Base-by-base conservation (phyloP, 1,140 invertebrate species). In the Bombyx mandarina region DNA sequence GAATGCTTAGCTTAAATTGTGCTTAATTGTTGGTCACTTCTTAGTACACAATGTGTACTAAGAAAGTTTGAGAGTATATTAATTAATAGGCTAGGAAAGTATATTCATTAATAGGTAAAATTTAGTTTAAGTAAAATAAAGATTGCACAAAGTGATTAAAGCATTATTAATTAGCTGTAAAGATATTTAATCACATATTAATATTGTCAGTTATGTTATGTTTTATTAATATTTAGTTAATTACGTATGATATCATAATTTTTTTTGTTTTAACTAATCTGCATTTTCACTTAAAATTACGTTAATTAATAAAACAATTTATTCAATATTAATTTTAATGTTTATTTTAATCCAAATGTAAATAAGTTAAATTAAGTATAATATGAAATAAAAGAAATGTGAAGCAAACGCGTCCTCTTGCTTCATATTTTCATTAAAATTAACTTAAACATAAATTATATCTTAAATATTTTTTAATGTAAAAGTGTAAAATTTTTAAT, bases 401-500 rank as follows among this genome's bases (percentile, higher is more conserved):
- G 71, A 62, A 73, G 70, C 78, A 85, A 81, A 78, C 53, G 79
- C 79, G 82, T 85, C 82, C 82, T 85, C 82, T 82, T 85, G 78
- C 65, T 76, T 74, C 71, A 71, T 60, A 71, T 71, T 76, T 78
- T 46, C 8, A 10, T 56, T 55, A 44, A 22, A 55, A 56, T 56
- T 42, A 45, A 46, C 18, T 35, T 52, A 18, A 48, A 26, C 45
- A 53, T 53, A 57, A 61, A 8, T 47, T 46, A 56, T 35, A 9
- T 43, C 2, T 47, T 35, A 35, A 35, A 35, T 35, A 35, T 35
- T 5, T 35, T 35, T 35, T 35, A 26, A 49, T 43, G 35, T 46
- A 18, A 51, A 51, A 7, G 43, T 42, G 12, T 42, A 48, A 58
- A 58, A 54, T 8, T 54, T 55, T 44, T 57, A 50, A 52, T 51